A percentile compares a stretch with the other conserved stretches of the same genome.
Conservation (phyloP, 2,113 vertebrate species). For the Rousettus leschenaultii region DNA sequence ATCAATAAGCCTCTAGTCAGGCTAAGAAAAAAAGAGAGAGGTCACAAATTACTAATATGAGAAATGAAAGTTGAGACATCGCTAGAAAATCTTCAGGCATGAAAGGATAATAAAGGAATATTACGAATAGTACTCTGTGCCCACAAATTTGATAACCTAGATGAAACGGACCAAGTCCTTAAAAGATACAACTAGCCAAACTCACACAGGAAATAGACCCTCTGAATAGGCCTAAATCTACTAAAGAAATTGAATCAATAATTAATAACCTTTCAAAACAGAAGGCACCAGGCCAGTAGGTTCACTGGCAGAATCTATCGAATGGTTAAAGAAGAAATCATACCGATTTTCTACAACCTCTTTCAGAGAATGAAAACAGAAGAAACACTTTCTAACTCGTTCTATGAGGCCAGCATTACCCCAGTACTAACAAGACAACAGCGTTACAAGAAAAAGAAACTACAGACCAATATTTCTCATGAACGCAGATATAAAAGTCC, state of each 20-base stretch:
- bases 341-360: background rate
- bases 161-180: background rate
- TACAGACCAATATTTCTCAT: background rate
- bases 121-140: background rate
- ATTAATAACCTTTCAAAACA: background rate
- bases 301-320: background rate
- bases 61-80: background rate
- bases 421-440: background rate
- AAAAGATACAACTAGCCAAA: background rate
- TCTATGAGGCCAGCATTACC: background rate
- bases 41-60: background rate
- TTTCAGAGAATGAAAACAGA: background rate
- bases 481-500: background rate
- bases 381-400: background rate
- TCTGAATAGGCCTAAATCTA: background rate
- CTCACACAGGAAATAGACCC: background rate
- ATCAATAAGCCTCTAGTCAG: background rate
- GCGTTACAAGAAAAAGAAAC: background rate
- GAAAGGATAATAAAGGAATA: background rate
- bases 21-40: background rate
- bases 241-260: background rate
- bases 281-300: background rate
- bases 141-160: background rate
- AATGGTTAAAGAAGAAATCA: background rate
- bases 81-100: background rate